phyloP scores from a whole-genome alignment of 2,888 invertebrate species.

The Macrostomum cliftonense region DNA sequence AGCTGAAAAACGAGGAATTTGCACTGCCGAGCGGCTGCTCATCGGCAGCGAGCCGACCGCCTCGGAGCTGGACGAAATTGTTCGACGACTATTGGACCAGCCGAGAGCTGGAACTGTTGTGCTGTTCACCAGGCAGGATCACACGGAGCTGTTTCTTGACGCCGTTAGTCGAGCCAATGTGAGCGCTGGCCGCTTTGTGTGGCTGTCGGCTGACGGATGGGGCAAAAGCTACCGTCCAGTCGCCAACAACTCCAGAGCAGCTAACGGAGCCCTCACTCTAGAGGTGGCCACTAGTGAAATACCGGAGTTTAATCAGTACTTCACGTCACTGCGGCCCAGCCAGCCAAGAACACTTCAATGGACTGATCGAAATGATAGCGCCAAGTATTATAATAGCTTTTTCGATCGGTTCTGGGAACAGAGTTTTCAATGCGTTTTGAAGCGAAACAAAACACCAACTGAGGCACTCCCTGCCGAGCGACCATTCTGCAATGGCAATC shows the following conservation, averaged over 20 bases:
- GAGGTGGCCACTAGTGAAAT: slow-evolving; percentile 49
- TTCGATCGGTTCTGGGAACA: too few relatives aligned
- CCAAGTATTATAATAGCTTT: too few relatives aligned
- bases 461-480: too few relatives aligned
- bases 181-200: slow-evolving; percentile 40
- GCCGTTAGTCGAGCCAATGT: slow-evolving; percentile 44
- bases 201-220: slow-evolving; percentile 53
- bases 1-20: slow-evolving; percentile 39
- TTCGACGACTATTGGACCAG: background rate
- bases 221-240: slow-evolving; percentile 50
- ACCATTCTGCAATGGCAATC: too few relatives aligned
- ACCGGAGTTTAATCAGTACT: slow-evolving; percentile 51
- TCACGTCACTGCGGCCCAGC: slow-evolving; percentile 43
- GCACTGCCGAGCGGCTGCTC: slow-evolving; percentile 53
- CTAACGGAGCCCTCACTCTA: slow-evolving; percentile 55
- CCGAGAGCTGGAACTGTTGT: slow-evolving; percentile 46
- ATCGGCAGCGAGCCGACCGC: slow-evolving; percentile 29
- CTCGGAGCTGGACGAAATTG: slow-evolving; percentile 4
- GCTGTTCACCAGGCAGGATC: slow-evolving; percentile 54
- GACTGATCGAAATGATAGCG: too few relatives aligned
- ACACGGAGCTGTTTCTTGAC: slow-evolving; percentile 47
- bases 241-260: slow-evolving; percentile 49
- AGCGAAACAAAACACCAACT: too few relatives aligned
- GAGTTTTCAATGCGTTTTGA: too few relatives aligned
- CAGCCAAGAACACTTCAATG: too few relatives aligned